phyloP scores from a whole-genome alignment of 2,888 invertebrate genomes.

The Drosophila conformis region DNA sequence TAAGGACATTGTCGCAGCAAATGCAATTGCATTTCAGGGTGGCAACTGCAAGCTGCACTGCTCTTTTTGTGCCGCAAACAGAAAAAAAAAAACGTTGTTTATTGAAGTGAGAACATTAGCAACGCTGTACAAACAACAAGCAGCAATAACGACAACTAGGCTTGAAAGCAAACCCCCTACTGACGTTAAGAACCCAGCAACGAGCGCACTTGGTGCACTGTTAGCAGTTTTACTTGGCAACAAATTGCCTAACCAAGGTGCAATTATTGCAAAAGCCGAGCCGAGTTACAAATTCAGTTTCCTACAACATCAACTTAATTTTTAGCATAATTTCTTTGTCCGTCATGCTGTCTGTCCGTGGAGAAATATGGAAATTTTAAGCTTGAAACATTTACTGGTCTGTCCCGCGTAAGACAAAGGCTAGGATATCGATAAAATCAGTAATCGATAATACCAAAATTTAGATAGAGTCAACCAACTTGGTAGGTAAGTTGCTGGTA shows the following conservation, averaged over 20 bases:
- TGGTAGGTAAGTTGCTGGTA: too few relatives aligned
- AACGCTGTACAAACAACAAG: conserved; percentile 40
- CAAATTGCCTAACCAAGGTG: conserved; percentile 17
- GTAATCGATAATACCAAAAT: neutral
- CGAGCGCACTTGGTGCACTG: conserved; percentile 35
- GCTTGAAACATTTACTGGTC: neutral
- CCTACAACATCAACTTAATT: neutral
- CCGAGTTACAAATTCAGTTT: neutral
- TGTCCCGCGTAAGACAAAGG: neutral
- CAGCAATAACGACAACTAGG: conserved; percentile 26
- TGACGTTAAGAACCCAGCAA: neutral
- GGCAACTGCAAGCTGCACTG: conserved; percentile 26
- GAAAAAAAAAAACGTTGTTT: conserved; percentile 37
- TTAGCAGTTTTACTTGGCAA: conserved; percentile 32
- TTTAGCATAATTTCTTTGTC: neutral
- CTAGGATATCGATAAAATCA: neutral
- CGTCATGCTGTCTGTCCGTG: neutral
- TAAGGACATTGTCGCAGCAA: conserved; percentile 47
- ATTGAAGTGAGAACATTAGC: conserved; percentile 68
- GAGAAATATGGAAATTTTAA: neutral
- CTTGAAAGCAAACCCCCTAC: conserved; percentile 14
- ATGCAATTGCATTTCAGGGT: conserved; percentile 51
- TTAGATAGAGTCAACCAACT: neutral
- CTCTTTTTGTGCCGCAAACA: conserved; percentile 35
- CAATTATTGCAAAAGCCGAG: conserved; percentile 20